These are phyloP conservation scores for Polymixis lichenea DNA, from an alignment of 2,888 invertebrate species.

Conservation along the genomic window DNA sequence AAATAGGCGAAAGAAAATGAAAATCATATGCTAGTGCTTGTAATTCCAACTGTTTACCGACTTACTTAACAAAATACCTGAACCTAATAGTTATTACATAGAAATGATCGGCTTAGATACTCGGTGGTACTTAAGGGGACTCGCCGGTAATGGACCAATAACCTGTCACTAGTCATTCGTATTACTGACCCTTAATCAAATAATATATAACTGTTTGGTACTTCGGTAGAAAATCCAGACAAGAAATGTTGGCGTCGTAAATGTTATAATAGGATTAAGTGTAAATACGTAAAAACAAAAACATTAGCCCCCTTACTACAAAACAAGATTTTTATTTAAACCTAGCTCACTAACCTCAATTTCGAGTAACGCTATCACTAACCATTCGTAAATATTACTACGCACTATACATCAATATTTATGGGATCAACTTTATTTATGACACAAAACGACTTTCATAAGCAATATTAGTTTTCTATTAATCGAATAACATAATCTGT, in stretches of 20 bases:
- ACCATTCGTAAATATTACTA: no score
- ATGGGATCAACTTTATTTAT: no score
- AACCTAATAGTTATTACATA: slow-evolving; percentile 20
- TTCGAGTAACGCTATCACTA: no score
- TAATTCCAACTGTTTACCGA: slow-evolving; percentile 1
- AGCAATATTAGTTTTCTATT: no score
- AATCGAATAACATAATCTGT: no score
- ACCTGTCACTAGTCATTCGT: slow-evolving; percentile 24
- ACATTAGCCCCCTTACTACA: no score
- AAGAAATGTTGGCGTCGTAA: not conserved
- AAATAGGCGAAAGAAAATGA: not conserved
- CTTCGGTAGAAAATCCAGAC: not conserved
- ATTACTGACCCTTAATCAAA: slow-evolving; percentile 39
- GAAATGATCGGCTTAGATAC: slow-evolving; percentile 12
- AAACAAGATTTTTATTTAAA: no score
- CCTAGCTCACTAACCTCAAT: no score
- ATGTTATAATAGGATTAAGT: not conserved
- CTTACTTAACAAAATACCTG: not conserved
- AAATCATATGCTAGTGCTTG: not conserved
- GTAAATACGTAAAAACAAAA: not conserved
- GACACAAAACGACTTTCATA: no score
- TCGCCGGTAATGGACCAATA: slow-evolving; percentile 25
- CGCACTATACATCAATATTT: no score
- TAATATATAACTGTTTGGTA: slow-evolving; percentile 2
- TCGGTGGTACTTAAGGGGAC: not conserved